Percentiles rank a stretch among this genome's conserved stretches.
These are phyloP conservation scores for Phoebastria nigripes DNA, from an alignment of 2,797 vertebrate species.

Conservation along the genomic window DNA sequence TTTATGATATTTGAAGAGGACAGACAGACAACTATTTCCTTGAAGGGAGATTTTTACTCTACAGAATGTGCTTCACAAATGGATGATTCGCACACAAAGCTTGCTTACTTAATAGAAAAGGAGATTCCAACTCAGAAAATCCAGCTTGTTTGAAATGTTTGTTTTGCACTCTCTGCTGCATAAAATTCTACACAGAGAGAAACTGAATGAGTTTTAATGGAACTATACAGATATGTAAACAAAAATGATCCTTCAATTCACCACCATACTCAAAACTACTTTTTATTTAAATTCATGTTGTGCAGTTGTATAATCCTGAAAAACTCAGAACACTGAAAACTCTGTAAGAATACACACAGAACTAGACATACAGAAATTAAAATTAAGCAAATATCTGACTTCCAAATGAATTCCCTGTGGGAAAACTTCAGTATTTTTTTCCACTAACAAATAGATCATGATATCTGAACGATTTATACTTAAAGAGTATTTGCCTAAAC, in stretches of 20 bases:
- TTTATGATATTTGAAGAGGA: background rate
- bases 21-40: background rate
- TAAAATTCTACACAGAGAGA: background rate
- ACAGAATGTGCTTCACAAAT: background rate
- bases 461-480: background rate
- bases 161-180: background rate
- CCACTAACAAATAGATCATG: background rate
- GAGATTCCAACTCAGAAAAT: background rate
- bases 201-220: background rate
- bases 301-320: background rate
- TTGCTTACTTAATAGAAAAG: background rate
- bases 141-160: background rate
- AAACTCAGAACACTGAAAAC: background rate
- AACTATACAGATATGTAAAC: background rate
- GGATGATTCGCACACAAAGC: background rate
- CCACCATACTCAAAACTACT: background rate
- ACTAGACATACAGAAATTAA: background rate
- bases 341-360: background rate
- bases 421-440: background rate
- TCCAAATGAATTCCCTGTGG: background rate
- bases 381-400: background rate
- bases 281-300: background rate
- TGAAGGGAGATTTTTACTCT: background rate
- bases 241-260: background rate
- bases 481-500: background rate